Evolutionary conservation across 2,888 invertebrate genomes (phyloP).

Genomic region (Dryadula phaetusa): DNA sequence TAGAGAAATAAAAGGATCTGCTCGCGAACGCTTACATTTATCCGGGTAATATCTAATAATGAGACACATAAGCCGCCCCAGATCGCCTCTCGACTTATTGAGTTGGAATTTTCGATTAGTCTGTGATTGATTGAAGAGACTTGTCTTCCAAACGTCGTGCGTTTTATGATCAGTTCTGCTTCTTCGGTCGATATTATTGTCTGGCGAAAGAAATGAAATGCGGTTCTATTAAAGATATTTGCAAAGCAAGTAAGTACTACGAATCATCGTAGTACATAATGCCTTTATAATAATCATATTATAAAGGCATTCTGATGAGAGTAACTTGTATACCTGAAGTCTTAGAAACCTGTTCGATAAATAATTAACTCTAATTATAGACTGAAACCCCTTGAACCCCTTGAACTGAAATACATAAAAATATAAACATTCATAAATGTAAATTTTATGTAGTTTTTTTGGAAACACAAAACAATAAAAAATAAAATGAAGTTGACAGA

Average conservation of each 20-base stretch:
- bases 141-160: constrained; percentile 70
- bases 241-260: background rate
- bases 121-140: constrained; percentile 81
- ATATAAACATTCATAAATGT: too few relatives aligned
- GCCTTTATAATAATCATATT: too few relatives aligned
- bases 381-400: too few relatives aligned
- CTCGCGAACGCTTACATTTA: constrained; percentile 58
- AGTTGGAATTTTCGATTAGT: constrained; percentile 82
- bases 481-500: background rate
- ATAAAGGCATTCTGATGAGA: background rate
- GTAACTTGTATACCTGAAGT: too few relatives aligned
- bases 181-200: constrained; percentile 55
- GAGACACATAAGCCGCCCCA: constrained; percentile 75
- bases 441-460: too few relatives aligned
- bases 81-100: constrained; percentile 74
- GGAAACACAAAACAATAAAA: too few relatives aligned
- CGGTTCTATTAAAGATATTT: background rate
- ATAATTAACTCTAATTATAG: too few relatives aligned
- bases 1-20: constrained; percentile 65
- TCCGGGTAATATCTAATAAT: constrained; percentile 76
- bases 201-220: constrained; percentile 57
- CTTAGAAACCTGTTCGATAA: too few relatives aligned
- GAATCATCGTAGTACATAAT: too few relatives aligned
- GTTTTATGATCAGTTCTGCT: constrained; percentile 79
- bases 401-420: too few relatives aligned